Evolutionary conservation across 2,113 vertebrate genomes (phyloP).

Genomic region (Oreochromis spilurus): DNA sequence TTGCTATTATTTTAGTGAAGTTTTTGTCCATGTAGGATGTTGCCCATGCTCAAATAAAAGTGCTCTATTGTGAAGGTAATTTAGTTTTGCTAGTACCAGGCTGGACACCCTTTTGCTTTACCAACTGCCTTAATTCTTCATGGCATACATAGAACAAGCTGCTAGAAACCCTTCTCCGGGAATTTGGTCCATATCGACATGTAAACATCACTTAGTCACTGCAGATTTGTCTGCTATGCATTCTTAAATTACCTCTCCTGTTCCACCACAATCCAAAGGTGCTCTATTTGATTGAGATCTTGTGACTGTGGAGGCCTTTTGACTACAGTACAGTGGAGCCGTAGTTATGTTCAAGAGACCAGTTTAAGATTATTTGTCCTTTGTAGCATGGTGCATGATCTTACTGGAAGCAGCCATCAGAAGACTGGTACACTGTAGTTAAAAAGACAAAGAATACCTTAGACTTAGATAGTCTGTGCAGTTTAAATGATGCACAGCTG

Average conservation of each 20-base stretch:
- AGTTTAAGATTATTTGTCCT: not conserved
- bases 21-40: not conserved
- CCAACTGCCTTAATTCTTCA: not conserved
- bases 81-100: not conserved
- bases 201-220: not conserved
- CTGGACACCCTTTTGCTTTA: not conserved
- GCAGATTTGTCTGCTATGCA: not conserved
- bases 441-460: not conserved
- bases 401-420: not conserved
- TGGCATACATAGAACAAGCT: not conserved
- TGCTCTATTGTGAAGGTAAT: not conserved
- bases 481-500: not conserved
- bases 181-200: not conserved
- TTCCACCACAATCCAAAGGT: not conserved
- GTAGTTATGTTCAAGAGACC: not conserved
- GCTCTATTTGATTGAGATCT: not conserved
- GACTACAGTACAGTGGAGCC: not conserved
- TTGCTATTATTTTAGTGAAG: not conserved
- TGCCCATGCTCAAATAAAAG: not conserved
- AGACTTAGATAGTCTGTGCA: not conserved
- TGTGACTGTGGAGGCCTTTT: not conserved
- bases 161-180: not conserved
- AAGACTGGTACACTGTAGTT: not conserved
- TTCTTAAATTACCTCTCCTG: not conserved
- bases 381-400: not conserved